phyloP scores from a whole-genome alignment of 2,888 invertebrate species.

The Trilocha varians region DNA sequence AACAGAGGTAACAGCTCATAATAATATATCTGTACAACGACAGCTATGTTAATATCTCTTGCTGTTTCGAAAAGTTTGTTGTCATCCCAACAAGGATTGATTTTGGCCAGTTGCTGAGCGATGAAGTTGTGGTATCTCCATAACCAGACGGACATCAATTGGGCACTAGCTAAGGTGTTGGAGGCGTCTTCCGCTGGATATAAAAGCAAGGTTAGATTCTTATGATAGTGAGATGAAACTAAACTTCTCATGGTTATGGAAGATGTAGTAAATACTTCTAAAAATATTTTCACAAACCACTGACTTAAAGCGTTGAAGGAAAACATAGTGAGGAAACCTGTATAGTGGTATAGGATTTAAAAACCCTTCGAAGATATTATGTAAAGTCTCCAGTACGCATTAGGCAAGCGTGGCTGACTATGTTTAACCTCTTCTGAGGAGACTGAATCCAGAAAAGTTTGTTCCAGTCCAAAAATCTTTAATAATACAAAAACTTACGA shows the following conservation, averaged over 20 bases:
- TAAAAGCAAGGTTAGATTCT: neutral
- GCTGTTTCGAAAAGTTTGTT: conserved; percentile 31
- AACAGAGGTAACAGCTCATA: conserved; percentile 33
- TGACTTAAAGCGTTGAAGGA: too few species aligned
- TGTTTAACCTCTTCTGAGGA: too few species aligned
- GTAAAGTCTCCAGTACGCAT: too few species aligned
- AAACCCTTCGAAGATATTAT: too few species aligned
- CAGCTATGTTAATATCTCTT: conserved; percentile 37
- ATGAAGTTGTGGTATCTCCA: conserved; percentile 38
- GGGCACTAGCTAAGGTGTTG: conserved; percentile 28
- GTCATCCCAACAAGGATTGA: conserved; percentile 41
- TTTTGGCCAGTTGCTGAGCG: conserved; percentile 21
- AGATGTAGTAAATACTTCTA: too few species aligned
- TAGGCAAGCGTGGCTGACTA: too few species aligned
- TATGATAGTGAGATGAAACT: neutral
- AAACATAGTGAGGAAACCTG: too few species aligned
- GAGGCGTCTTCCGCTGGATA: conserved; percentile 28
- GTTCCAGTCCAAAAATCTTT: too few species aligned
- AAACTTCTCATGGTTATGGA: too few species aligned
- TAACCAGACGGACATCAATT: conserved; percentile 30
- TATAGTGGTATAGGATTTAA: too few species aligned
- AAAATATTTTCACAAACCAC: too few species aligned
- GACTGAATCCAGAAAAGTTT: too few species aligned
- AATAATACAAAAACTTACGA: conserved; percentile 18
- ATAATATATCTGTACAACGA: conserved; percentile 25